A percentile compares a stretch with the other conserved stretches of the same genome.
These are phyloP conservation scores for Mechanitis mazaeus DNA, from an alignment of 2,888 invertebrate genomes.

Conservation along the genomic window DNA sequence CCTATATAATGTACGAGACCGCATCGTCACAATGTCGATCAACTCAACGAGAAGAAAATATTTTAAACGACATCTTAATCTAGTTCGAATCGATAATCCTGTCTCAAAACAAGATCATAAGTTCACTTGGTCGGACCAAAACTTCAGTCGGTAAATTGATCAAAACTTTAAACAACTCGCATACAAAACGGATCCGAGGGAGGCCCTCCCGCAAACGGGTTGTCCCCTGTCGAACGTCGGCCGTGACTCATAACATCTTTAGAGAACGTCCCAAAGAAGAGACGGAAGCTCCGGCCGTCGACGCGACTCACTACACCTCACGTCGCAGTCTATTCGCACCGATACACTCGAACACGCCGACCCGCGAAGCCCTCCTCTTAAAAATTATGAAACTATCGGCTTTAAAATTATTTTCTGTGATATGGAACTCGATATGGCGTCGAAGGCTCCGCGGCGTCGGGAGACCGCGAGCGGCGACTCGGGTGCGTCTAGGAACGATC, in stretches of 20 bases:
- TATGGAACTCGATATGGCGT: conserved; percentile 32
- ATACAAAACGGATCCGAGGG: conserved; percentile 25
- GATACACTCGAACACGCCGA: conserved; percentile 44
- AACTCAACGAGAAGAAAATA: conserved; percentile 64
- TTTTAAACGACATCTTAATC: conserved; percentile 58
- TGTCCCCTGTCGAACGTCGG: conserved; percentile 1
- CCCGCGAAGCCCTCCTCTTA: conserved; percentile 39
- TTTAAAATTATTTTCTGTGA: conserved; percentile 28
- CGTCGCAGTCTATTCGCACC: conserved; percentile 43
- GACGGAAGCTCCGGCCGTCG: conserved; percentile 15
- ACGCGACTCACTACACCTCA: conserved; percentile 30
- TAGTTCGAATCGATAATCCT: conserved; percentile 67
- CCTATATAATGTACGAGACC: conserved; percentile 61
- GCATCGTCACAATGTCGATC: conserved; percentile 50
- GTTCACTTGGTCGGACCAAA: conserved; percentile 77
- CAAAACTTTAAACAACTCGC: conserved; percentile 57
- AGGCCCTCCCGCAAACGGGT: conserved; percentile 9
- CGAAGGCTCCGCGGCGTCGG: conserved; percentile 31
- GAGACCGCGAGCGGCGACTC: conserved; percentile 26
- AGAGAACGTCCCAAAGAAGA: conserved; percentile 3
- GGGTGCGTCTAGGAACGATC: conserved; percentile 27
- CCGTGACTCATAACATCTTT: background rate
- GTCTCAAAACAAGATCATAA: conserved; percentile 71
- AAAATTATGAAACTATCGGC: conserved; percentile 19
- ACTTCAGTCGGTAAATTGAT: conserved; percentile 74